A percentile compares a stretch with the other conserved stretches of the same genome.
Conservation (phyloP, 92 coral and sea anemone genomes). For the Micromussa lordhowensis region DNA sequence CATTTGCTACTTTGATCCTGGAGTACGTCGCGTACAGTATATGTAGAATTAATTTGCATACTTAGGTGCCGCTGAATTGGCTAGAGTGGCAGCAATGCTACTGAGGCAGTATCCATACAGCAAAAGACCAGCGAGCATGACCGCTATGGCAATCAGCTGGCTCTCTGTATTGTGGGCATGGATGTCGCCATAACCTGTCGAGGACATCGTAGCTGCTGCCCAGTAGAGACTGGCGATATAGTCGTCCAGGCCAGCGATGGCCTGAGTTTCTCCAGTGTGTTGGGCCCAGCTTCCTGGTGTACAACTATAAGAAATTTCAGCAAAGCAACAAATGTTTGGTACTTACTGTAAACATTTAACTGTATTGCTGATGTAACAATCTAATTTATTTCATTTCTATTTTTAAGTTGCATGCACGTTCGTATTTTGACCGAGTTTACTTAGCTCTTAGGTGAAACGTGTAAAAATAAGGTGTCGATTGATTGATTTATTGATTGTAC, state of each 20-base stretch:
- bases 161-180: conserved; percentile 79
- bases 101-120: conserved; percentile 90
- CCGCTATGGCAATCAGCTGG: conserved; percentile 72
- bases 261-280: conserved; percentile 49
- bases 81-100: conserved; percentile 87
- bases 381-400: too few relatives aligned
- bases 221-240: conserved; percentile 84
- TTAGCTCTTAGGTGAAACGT: too few relatives aligned
- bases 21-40: neutral
- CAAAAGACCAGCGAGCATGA: conserved; percentile 84
- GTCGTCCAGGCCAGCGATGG: conserved; percentile 61
- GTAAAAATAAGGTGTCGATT: too few relatives aligned
- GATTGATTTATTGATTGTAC: too few relatives aligned
- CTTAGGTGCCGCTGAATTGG: conserved; percentile 85
- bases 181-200: conserved; percentile 93
- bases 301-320: conserved; percentile 46
- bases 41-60: conserved; percentile 27
- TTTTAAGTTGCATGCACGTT: too few relatives aligned
- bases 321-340: neutral
- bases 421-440: too few relatives aligned
- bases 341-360: too few relatives aligned
- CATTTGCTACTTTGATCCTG: too few relatives aligned
- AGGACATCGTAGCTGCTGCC: conserved; percentile 94
- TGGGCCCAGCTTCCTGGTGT: conserved; percentile 79
- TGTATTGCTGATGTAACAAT: too few relatives aligned